These are phyloP conservation scores for Ceratina japonica DNA, from an alignment of 1,140 invertebrate genomes.

Conservation along the genomic window DNA sequence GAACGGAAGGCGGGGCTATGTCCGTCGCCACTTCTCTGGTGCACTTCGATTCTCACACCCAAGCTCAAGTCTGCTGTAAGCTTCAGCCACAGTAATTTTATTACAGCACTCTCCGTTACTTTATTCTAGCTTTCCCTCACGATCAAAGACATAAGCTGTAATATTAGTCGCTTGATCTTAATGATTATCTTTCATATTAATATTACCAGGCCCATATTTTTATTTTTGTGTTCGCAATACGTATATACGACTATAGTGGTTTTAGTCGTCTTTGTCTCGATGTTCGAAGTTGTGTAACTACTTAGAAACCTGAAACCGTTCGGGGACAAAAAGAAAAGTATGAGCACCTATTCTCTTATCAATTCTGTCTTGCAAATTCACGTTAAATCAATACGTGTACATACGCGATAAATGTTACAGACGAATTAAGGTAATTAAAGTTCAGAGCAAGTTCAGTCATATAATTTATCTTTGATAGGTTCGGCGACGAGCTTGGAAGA, in stretches of 20 bases:
- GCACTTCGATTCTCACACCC: slow-evolving; percentile 72
- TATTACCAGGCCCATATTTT: slow-evolving; percentile 6
- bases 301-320: too few relatives aligned
- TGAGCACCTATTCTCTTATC: slow-evolving; percentile 6
- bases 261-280: too few relatives aligned
- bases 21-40: slow-evolving; percentile 74
- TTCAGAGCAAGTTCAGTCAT: background rate
- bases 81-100: slow-evolving; percentile 73
- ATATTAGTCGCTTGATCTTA: slow-evolving; percentile 31
- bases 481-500: slow-evolving; percentile 78
- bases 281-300: too few relatives aligned
- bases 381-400: background rate
- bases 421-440: too few relatives aligned
- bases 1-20: slow-evolving; percentile 74
- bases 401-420: background rate
- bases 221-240: slow-evolving; percentile 11
- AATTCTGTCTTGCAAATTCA: background rate
- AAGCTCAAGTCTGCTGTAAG: slow-evolving; percentile 78
- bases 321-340: slow-evolving; percentile 17
- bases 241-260: background rate
- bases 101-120: slow-evolving; percentile 58
- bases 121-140: too few relatives aligned
- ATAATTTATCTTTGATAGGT: slow-evolving; percentile 62
- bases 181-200: too few relatives aligned
- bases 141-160: background rate